Conservation (phyloP, 2,797 vertebrate species). For the Epinephelus awoara region DNA sequence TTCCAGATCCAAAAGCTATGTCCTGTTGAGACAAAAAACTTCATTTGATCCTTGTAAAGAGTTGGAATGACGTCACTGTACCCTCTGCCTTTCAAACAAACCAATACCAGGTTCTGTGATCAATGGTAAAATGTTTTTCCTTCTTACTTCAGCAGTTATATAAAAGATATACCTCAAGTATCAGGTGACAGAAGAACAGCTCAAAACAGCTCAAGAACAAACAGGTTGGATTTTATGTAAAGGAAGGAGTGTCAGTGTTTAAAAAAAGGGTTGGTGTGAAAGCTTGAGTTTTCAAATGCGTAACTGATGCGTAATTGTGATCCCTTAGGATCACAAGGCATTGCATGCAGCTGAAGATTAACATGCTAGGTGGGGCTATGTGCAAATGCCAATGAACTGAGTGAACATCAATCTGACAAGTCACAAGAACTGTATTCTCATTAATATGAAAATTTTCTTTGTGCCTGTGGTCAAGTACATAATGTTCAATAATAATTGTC, state of each 20-base stretch:
- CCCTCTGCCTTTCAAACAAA: background rate
- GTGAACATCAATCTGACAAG: slow-evolving; percentile 37
- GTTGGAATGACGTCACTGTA: background rate
- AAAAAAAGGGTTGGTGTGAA: background rate
- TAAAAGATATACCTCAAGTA: slow-evolving; percentile 5
- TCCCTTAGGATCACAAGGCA: background rate
- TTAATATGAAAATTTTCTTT: slow-evolving; percentile 9
- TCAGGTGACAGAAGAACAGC: slow-evolving; percentile 30
- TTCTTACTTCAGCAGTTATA: background rate
- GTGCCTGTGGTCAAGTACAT: background rate
- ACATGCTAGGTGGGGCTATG: slow-evolving; percentile 12
- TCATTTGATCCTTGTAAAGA: background rate
- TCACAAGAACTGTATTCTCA: slow-evolving; percentile 13
- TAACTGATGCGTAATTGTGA: background rate
- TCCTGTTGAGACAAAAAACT: background rate
- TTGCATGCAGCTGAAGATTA: background rate
- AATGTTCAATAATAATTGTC: slow-evolving; percentile 2
- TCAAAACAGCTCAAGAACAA: slow-evolving; percentile 5
- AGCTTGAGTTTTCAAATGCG: slow-evolving; percentile 1
- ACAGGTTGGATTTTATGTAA: background rate
- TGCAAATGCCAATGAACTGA: background rate
- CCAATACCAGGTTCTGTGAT: slow-evolving; percentile 14
- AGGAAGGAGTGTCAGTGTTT: slow-evolving; percentile 3
- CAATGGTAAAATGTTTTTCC: background rate
- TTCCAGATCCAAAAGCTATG: too few species aligned